Percentiles rank a stretch among this genome's conserved stretches.
Conservation (phyloP, 2,797 vertebrate species). For the Sebastes dallii region DNA sequence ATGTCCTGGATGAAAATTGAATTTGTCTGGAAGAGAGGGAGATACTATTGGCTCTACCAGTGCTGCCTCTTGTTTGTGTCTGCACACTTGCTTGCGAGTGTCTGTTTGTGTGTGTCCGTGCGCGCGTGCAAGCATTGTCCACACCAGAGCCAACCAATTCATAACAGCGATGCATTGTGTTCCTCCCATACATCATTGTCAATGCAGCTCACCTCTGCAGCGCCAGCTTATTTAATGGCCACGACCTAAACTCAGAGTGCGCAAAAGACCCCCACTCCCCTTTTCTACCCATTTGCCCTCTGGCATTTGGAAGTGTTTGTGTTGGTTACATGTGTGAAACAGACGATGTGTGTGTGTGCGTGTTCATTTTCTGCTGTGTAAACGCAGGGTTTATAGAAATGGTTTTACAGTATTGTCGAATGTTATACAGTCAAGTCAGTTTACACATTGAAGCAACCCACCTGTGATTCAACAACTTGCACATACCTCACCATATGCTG, state of each 20-base stretch:
- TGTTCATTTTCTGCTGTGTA: conserved; percentile 2
- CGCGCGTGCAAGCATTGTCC: conserved; percentile 46
- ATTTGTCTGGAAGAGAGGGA: conserved; percentile 70
- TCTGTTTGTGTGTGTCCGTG: conserved; percentile 33
- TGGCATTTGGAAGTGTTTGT: conserved; percentile 61
- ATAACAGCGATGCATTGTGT: conserved; percentile 72
- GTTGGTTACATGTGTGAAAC: conserved; percentile 29
- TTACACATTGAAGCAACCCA: not conserved
- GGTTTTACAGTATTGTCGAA: not conserved
- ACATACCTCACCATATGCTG: conserved; percentile 16
- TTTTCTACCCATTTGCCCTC: conserved; percentile 66
- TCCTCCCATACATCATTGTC: conserved; percentile 82
- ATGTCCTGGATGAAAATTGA: conserved; percentile 74
- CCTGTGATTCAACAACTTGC: conserved; percentile 17
- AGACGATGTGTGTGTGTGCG: not conserved
- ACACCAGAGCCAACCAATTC: conserved; percentile 62
- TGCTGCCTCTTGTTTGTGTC: conserved; percentile 51
- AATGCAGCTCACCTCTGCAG: conserved; percentile 76
- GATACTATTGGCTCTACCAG: conserved; percentile 63
- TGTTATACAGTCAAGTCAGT: not conserved
- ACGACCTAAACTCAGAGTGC: conserved; percentile 70
- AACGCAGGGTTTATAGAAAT: not conserved
- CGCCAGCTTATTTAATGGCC: conserved; percentile 81
- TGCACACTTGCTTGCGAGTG: not conserved
- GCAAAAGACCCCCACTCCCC: conserved; percentile 61